Base-by-base conservation (phyloP, 2,113 vertebrate species). In the Hiodon alosoides region DNA sequence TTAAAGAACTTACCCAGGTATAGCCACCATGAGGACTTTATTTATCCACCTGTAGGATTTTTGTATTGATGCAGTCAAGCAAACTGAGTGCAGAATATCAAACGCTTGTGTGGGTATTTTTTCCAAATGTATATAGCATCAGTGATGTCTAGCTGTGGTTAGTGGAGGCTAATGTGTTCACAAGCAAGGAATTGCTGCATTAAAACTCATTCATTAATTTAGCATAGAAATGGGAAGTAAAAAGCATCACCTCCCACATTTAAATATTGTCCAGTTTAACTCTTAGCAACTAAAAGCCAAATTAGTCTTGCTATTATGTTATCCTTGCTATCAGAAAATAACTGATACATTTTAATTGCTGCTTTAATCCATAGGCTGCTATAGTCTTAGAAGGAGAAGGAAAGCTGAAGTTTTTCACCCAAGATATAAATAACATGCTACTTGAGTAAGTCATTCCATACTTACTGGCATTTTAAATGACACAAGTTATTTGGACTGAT, bases 341-440 rank as follows among this genome's bases (percentile, higher is more conserved):
- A 31, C 31, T 31, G 31, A 31, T 2, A 31, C 0, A 31, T 31
- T 31, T 31, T 31, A 31, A 66, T 31, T 57, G 16, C 46, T 52
- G 8, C 11, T 55, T 7, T 59, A 11, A 68, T 48, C 46, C 55
- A 58, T 86, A 99, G 96, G 94, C 90, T 75, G 93, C 94, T 76
- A 92, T 89, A 81, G 90, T 84, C 67, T 91, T 91, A 0, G 93
- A 94, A 61, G 94, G 94, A 65, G 95, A 95, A 82, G 92, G 93
- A 55, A 96, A 92, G 80, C 90, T 93, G 78, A 95, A 93, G 76
- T 93, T 95, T 86, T 98, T 97, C 85, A 94, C 91, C 77, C 94
- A 93, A 80, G 93, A 95, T 71, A 89, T 96, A 83, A 98, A 98
- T 82, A 89, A 83, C 52, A 88, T 95, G 81, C 89, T 99, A 7